Evolutionary conservation across 1,140 invertebrate genomes (phyloP), one percentile per base, ranked within the genome.

Genomic region (Polypedilum pembai): DNA sequence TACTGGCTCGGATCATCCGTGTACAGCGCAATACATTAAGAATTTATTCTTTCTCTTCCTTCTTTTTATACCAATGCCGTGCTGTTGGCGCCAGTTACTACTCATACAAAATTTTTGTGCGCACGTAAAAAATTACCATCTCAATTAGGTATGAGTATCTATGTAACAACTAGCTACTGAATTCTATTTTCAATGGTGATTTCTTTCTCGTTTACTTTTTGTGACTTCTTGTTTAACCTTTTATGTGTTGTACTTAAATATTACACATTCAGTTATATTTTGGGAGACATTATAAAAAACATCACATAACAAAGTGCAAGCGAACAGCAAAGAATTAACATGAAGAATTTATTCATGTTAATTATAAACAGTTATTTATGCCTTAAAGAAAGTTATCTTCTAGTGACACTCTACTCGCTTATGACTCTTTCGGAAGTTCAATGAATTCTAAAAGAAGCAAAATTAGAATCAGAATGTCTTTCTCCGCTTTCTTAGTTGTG

Each of bases 111-210:
- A n/a, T 56, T 56, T 56, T 56, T 56, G 45, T 12, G 4, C 45
- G 12, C 45, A n/a, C 45, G 7, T 56, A 12, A 75, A 75, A 63
- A 74, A 69, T 63, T 75, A 75, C n/a, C 24, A 78, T 77, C 78
- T 78, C 65, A 69, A 69, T 69, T 69, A 69, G 65, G 17, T 1
- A 18, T 56, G 45, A 56, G 45, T 56, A n/a, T 33, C 24, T 33
- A 33, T 33, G 24, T 33, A 33, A 33, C 24, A 33, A 33, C 24
- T 33, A 15, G 45, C 45, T 56, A 56, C 45, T 56, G 45, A n/a
- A 8, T 56, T 56, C 45, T 56, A 4, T 56, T 56, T 8, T 56
- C 45, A 56, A n/a, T n/a, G 12, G 45, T 15, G 10, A 56, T n/a
- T n/a, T 56, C 12, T n/a, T 15, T 56, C 12, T 56, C 15, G 45